Base-by-base conservation (phyloP, 2,797 vertebrate species). In the Momotus momota region DNA sequence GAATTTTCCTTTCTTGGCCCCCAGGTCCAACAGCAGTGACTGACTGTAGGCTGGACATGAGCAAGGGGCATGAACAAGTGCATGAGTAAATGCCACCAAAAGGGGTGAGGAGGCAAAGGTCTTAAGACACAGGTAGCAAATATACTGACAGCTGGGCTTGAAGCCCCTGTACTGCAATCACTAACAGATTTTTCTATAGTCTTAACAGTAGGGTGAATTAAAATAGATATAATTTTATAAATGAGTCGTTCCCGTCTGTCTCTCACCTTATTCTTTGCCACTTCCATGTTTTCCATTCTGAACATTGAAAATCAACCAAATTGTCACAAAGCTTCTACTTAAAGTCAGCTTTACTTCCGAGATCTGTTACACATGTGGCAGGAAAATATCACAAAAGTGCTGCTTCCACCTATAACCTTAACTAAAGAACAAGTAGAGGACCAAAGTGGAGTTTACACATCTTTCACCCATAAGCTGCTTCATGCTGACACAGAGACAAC, bases 301-400 rank as follows among this genome's bases (percentile, higher is more conserved):
- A 82, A 7, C 52, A 67, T 12, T 41, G 58, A 67, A 91, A 80
- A 81, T 26, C 57, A 89, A 77, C 20, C 22, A 43, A 21, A 51
- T 65, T 61, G 88, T 90, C 45, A 71, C 46, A 90, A 48, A 33
- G 22, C 7, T 71, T 87, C 86, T 71, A 69, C 55, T 57, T 64
- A 80, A 84, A 18, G 15, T 16, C 31, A 70, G 9, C 17, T 65
- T 81, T 33, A 31, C 23, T 71, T 86, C 41, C 31, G 78, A 38
- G 12, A 48, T 48, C 38, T 75, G 13, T 66, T 79, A 41, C 18
- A 7, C 1, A 60, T 8, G 12, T 15, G 27, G 12, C 38, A 90
- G 45, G 46, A 81, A 83, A 95, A 57, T 35, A 74, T 6, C 21
- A n/a, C 38, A 65, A 46, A 93, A 49, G 20, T 78, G 49, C 43